phyloP scores from a whole-genome alignment of 1,140 invertebrate species.

The Spodoptera litura region DNA sequence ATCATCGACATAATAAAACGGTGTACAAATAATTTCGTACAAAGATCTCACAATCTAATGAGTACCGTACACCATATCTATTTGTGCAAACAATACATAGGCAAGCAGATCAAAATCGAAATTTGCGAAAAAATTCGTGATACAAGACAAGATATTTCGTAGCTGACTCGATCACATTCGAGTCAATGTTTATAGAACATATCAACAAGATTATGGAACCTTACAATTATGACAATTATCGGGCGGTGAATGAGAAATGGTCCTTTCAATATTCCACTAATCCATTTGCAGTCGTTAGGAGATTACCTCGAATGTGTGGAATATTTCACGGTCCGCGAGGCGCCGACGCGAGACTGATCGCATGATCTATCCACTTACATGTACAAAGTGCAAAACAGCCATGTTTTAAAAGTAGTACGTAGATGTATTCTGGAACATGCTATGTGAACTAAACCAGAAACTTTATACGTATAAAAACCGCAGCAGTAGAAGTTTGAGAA shows the following conservation, averaged over 20 bases:
- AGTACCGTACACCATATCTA: conserved; percentile 51
- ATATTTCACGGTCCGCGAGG: conserved; percentile 50
- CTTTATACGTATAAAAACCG: not conserved
- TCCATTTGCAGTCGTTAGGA: conserved; percentile 43
- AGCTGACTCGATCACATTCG: conserved; percentile 18
- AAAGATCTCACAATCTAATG: conserved; percentile 51
- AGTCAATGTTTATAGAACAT: conserved; percentile 59
- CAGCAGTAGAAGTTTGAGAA: not conserved
- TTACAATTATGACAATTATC: conserved; percentile 70
- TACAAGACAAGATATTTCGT: conserved; percentile 51
- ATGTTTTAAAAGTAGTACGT: not conserved
- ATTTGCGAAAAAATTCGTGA: conserved; percentile 57
- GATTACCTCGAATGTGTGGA: conserved; percentile 39
- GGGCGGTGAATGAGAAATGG: conserved; percentile 48
- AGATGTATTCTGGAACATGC: conserved; percentile 10
- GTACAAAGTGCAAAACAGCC: not conserved
- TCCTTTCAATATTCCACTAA: conserved; percentile 40
- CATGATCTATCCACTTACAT: conserved; percentile 19
- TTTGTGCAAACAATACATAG: conserved; percentile 36
- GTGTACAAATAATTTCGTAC: conserved; percentile 30
- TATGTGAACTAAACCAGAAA: not conserved
- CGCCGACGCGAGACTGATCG: conserved; percentile 42
- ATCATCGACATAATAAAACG: conserved; percentile 36
- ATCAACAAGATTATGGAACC: conserved; percentile 62
- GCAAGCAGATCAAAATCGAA: conserved; percentile 45